Percentiles rank a stretch among this genome's conserved stretches.
Evolutionary conservation across 2,888 invertebrate species (phyloP).

Genomic region (Nomada ruficornis): DNA sequence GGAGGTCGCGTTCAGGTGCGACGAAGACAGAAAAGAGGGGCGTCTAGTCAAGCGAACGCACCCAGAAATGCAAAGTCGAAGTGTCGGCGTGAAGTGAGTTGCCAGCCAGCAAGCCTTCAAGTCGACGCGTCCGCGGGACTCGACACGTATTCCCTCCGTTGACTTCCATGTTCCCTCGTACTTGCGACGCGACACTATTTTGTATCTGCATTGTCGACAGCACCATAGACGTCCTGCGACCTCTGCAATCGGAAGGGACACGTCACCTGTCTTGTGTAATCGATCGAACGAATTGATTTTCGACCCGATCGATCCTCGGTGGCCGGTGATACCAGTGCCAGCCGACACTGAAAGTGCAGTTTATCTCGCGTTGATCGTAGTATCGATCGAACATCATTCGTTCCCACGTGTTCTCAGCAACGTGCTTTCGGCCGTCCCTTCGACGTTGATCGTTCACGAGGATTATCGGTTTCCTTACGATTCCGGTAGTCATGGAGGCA

Average conservation of each 20-base stretch:
- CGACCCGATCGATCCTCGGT: conserved; percentile 25
- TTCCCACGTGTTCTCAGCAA: conserved; percentile 63
- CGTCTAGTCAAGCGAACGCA: conserved; percentile 71
- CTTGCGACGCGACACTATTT: neutral
- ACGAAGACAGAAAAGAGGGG: conserved; percentile 75
- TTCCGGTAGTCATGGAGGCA: too few species aligned
- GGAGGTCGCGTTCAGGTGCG: conserved; percentile 77
- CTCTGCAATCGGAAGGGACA: neutral
- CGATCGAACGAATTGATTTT: conserved; percentile 16
- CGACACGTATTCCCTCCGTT: conserved; percentile 20
- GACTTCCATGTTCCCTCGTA: conserved; percentile 18
- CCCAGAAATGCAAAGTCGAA: conserved; percentile 76
- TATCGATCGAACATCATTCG: conserved; percentile 49
- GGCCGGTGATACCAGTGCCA: neutral
- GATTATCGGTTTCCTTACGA: neutral
- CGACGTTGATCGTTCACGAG: neutral
- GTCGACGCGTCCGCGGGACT: conserved; percentile 59
- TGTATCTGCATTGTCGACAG: neutral
- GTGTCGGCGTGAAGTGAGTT: conserved; percentile 69
- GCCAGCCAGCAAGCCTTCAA: conserved; percentile 63
- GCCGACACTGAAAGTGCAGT: conserved; percentile 13
- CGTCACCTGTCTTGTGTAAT: neutral
- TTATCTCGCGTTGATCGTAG: conserved; percentile 31
- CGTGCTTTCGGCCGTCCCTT: conserved; percentile 38
- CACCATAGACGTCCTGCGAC: too few species aligned